These are phyloP conservation scores for Drosophila nannoptera DNA, from an alignment of 1,140 invertebrate species.

Conservation along the genomic window DNA sequence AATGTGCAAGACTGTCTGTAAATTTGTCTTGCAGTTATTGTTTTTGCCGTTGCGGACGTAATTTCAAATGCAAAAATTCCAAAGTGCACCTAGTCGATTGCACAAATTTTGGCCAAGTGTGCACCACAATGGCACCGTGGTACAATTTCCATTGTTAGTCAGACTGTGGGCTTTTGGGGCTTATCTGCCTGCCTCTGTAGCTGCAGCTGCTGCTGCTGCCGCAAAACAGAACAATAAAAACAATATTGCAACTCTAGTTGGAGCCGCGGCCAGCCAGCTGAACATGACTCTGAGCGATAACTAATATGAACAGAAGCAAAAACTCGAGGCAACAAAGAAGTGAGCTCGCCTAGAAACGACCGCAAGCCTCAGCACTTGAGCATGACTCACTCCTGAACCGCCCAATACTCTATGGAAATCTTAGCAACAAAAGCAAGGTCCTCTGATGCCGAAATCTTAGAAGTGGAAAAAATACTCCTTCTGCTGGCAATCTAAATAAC, in stretches of 20 bases:
- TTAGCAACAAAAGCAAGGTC: neutral
- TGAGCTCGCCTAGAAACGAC: neutral
- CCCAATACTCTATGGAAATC: no score
- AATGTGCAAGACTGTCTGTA: constrained; percentile 37
- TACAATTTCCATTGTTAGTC: constrained; percentile 43
- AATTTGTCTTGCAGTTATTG: constrained; percentile 22
- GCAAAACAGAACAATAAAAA: constrained; percentile 37
- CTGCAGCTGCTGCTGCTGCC: constrained; percentile 30
- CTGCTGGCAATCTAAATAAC: no score
- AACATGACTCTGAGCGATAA: constrained; percentile 22
- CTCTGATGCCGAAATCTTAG: no score
- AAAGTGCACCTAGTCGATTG: constrained; percentile 57
- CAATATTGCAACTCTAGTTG: constrained; percentile 51
- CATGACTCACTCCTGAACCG: constrained; percentile 16
- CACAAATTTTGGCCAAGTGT: constrained; percentile 49
- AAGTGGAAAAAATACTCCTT: no score
- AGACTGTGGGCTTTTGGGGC: constrained; percentile 42
- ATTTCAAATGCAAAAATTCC: constrained; percentile 53
- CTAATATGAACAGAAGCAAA: constrained; percentile 12
- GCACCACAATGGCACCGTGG: constrained; percentile 39
- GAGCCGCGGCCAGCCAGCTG: constrained; percentile 22
- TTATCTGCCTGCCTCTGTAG: constrained; percentile 54
- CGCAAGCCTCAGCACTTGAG: no score
- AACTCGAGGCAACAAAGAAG: neutral
- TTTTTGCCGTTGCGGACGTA: constrained; percentile 24